phyloP scores from a whole-genome alignment of 2,797 vertebrate species.

The Phoxinus dragarum region DNA sequence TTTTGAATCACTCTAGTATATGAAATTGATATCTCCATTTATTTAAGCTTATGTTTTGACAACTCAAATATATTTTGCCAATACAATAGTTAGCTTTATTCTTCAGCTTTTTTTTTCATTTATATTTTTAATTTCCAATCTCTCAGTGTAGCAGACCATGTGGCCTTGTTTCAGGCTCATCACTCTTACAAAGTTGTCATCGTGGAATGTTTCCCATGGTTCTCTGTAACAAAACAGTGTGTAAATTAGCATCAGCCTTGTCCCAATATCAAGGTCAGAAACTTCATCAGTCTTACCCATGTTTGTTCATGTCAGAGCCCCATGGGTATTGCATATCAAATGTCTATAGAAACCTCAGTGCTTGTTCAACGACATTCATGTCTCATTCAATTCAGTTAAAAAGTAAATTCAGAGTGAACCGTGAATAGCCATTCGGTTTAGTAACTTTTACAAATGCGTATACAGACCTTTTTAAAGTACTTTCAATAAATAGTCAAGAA shows the following conservation, averaged over 20 bases:
- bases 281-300: conserved; percentile 30
- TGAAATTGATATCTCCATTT: not conserved
- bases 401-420: not conserved
- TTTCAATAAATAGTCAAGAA: not conserved
- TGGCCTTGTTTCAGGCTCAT: conserved; percentile 24
- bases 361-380: not conserved
- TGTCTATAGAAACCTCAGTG: conserved; percentile 7
- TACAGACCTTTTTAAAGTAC: not conserved
- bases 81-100: not conserved
- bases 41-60: conserved; percentile 3
- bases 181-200: conserved; percentile 2
- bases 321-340: not conserved
- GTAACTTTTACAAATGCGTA: not conserved
- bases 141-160: not conserved
- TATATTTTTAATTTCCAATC: not conserved
- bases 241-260: conserved; percentile 35
- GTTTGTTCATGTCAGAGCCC: conserved; percentile 47
- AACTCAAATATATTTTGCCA: not conserved
- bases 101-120: not conserved
- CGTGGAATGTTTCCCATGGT: conserved; percentile 41
- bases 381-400: not conserved
- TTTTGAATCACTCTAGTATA: not conserved
- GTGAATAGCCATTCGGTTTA: not conserved
- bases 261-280: conserved; percentile 39
- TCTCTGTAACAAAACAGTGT: conserved; percentile 34